These are phyloP conservation scores for Myotis daubentonii DNA, from an alignment of 2,797 vertebrate genomes.

Conservation along the genomic window DNA sequence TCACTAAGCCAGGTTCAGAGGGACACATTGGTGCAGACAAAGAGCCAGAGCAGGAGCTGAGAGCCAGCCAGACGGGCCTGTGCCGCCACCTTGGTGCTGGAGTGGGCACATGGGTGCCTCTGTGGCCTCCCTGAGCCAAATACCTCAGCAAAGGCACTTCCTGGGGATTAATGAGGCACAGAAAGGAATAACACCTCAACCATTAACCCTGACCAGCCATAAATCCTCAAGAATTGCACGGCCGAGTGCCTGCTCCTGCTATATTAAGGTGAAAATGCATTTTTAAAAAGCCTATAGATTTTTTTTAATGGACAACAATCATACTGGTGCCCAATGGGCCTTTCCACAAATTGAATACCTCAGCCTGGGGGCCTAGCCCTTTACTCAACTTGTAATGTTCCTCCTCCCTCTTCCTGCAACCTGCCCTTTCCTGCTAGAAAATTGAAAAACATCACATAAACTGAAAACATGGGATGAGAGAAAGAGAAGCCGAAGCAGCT, in stretches of 20 bases:
- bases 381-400: not conserved
- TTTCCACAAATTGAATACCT: slow-evolving; percentile 32
- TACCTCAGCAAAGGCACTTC: slow-evolving; percentile 33
- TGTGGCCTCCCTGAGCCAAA: not conserved
- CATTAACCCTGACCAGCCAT: slow-evolving; percentile 59
- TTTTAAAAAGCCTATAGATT: slow-evolving; percentile 67
- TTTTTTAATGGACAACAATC: slow-evolving; percentile 50
- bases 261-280: slow-evolving; percentile 58
- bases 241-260: slow-evolving; percentile 18
- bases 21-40: not conserved
- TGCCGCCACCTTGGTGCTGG: not conserved
- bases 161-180: slow-evolving; percentile 70
- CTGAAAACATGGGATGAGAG: not conserved
- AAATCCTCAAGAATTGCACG: slow-evolving; percentile 56
- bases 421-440: slow-evolving; percentile 3
- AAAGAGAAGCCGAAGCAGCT: not conserved
- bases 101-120: not conserved
- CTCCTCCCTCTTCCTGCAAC: not conserved
- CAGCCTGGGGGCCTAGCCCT: not conserved
- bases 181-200: slow-evolving; percentile 65
- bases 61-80: accelerated
- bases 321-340: not conserved
- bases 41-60: accelerated
- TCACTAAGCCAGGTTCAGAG: not conserved
- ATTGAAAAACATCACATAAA: not conserved